Evolutionary conservation across 2,888 invertebrate genomes (phyloP).

Genomic region (Callinectes sapidus): DNA sequence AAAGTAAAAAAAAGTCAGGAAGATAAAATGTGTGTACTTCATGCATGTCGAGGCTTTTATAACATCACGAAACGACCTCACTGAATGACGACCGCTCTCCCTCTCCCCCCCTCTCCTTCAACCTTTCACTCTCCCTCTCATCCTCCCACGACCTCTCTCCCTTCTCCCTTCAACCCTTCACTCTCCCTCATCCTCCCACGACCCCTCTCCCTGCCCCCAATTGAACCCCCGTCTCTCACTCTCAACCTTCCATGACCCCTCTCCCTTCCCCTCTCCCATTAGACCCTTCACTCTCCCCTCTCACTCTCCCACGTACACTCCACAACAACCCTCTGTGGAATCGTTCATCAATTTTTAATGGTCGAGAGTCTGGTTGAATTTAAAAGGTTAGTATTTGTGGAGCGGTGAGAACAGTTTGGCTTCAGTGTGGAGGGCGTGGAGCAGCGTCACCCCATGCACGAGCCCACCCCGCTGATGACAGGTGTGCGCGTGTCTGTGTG

Average conservation of each 20-base stretch:
- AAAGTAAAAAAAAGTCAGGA: no score
- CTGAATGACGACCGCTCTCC: background rate
- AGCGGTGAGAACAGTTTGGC: background rate
- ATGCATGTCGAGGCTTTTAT: no score
- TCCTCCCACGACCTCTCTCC: no score
- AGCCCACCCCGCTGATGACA: background rate
- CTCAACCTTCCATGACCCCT: background rate
- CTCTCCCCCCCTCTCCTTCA: background rate
- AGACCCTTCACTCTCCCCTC: no score
- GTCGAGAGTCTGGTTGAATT: background rate
- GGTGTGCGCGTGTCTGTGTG: no score
- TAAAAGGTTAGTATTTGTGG: background rate
- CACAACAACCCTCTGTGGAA: background rate
- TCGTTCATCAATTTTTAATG: background rate
- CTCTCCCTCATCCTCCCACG: no score
- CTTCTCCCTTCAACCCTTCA: no score
- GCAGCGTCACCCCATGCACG: background rate
- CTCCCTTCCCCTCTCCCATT: background rate
- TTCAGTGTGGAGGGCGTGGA: background rate
- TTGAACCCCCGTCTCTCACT: no score
- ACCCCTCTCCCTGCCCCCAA: no score
- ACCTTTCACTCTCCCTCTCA: no score
- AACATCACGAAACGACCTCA: background rate
- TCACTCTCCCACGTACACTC: no score
- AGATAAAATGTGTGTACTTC: no score